Evolutionary conservation across 2,113 vertebrate genomes (phyloP), one percentile per base, ranked within the genome.

Genomic region (Strix aluco): DNA sequence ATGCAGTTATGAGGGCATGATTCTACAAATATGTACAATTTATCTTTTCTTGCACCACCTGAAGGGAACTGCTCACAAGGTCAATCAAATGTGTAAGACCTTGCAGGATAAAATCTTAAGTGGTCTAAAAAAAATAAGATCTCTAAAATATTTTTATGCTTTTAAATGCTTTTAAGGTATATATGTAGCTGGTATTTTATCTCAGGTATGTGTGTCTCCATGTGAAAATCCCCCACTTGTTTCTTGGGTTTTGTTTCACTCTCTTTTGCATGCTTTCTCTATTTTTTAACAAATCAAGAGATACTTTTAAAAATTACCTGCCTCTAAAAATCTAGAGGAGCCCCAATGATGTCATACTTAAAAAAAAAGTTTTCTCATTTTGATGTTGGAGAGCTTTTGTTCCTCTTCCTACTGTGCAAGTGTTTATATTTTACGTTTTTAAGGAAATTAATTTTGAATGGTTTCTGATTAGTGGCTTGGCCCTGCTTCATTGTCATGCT

Each of bases 391-490:
- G 18, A 65, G 15, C 29, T 70, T 96, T 69, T 80, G 32, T 72
- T 94, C 66, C 9, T 85, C 17, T 52, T 94, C 77, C 25, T 81
- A 69, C 84, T 47, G 23, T 88, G 66, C 54, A 77, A 91, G 25
- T 63, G 67, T 80, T 97, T 92, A 77, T 91, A 70, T 73, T 94
- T 89, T 85, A 80, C 5, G 5, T 90, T 94, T 91, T 82, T 73
- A 95, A 82, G 89, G 81, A 89, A 85, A 96, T 91, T 49, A 82
- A 73, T 95, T 86, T 90, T 15, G 19, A 96, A 82, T 85, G 20
- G 11, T 77, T 91, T 96, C 73, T 80, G 81, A 82, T 88, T 87
- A 88, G 81, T 94, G 95, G 70, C 62, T 95, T 96, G 94, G 92
- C 91, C 44, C 17, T 63, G 32, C 81, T 95, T 96, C 46, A 40